Conservation (phyloP, 2,113 vertebrate genomes). For the Alouatta palliata region DNA sequence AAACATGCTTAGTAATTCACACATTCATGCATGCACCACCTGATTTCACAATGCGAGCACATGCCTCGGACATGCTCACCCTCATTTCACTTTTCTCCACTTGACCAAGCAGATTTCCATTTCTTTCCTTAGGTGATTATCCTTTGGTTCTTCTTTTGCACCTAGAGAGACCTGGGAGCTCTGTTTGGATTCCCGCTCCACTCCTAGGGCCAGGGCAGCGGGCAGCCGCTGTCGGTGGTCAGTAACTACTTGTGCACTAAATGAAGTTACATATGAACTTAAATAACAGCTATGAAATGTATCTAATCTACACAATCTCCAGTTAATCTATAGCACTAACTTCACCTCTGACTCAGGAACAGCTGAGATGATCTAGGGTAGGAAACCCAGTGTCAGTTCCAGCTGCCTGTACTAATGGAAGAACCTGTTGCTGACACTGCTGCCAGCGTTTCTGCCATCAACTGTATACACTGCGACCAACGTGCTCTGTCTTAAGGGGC, state of each 20-base stretch:
- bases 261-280: not conserved
- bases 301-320: not conserved
- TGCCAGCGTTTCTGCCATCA: not conserved
- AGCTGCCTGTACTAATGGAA: not conserved
- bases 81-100: not conserved
- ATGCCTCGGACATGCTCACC: rapidly evolving
- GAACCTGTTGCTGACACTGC: rapidly evolving
- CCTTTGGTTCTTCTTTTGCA: not conserved
- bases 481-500: too few relatives aligned
- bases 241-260: not conserved
- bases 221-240: not conserved
- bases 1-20: not conserved
- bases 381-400: not conserved
- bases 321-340: too few relatives aligned
- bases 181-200: too few relatives aligned
- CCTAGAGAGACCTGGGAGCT: not conserved
- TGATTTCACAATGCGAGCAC: rapidly evolving
- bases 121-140: not conserved
- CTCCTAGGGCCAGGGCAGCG: not conserved
- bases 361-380: rapidly evolving
- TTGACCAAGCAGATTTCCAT: not conserved
- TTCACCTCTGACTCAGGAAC: not conserved
- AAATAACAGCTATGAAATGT: not conserved
- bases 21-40: rapidly evolving
- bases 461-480: rapidly evolving